Percentiles rank a stretch among this genome's conserved stretches.
Evolutionary conservation across 2,797 vertebrate genomes (phyloP).

Genomic region (Nyctibius grandis): DNA sequence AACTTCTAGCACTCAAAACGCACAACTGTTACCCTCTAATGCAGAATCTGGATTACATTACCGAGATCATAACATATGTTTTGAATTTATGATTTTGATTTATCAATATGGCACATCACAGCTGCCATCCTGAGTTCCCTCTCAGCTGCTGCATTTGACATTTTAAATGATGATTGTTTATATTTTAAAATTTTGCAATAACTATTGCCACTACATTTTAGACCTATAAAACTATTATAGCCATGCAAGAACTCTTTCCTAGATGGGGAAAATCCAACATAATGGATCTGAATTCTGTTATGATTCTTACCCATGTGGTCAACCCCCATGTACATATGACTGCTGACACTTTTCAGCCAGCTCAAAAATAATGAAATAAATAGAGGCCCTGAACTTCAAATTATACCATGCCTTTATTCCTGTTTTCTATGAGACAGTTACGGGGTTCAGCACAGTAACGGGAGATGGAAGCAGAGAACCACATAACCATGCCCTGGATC

Average conservation of each 20-base stretch:
- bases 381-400: not conserved
- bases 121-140: slow-evolving; percentile 1
- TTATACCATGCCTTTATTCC: not conserved
- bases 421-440: not conserved
- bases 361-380: not conserved
- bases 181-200: not conserved
- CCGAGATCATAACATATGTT: not conserved
- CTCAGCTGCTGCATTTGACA: slow-evolving; percentile 8
- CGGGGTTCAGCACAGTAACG: not conserved
- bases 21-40: not conserved
- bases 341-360: not conserved
- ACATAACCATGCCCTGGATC: not conserved
- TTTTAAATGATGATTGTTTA: not conserved
- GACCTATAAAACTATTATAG: not conserved
- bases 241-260: not conserved
- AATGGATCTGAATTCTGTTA: not conserved
- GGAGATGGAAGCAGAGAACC: not conserved
- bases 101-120: slow-evolving; percentile 14
- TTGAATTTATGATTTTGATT: slow-evolving; percentile 23
- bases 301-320: not conserved
- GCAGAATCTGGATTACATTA: slow-evolving; percentile 27
- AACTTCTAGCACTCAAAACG: not conserved
- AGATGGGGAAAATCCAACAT: not conserved
- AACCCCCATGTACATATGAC: not conserved
- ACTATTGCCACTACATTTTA: slow-evolving; percentile 4